Conservation (phyloP, 2,113 vertebrate genomes). For the Conger conger region DNA sequence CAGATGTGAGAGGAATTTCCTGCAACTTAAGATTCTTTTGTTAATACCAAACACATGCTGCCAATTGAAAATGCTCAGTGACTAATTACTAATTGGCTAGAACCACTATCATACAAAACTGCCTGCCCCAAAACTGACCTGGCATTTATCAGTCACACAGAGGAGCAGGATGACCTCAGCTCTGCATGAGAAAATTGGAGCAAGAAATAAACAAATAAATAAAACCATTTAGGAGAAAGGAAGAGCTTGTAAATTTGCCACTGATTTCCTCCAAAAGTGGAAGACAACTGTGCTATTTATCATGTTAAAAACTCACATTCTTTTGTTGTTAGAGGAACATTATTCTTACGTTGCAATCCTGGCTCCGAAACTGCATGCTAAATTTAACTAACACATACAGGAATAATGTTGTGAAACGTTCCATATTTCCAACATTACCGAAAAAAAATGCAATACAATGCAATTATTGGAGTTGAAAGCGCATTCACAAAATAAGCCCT, state of each 20-base stretch:
- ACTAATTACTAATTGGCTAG: neutral
- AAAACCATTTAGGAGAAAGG: neutral
- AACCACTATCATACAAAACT: neutral
- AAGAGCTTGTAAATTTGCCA: constrained; percentile 17
- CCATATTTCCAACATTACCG: constrained; percentile 18
- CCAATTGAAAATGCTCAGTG: neutral
- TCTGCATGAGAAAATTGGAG: neutral
- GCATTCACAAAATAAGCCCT: neutral
- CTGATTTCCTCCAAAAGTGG: constrained; percentile 9
- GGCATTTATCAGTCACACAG: neutral
- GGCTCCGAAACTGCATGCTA: constrained; percentile 15
- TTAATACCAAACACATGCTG: neutral
- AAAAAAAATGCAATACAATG: constrained; percentile 13
- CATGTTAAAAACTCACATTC: constrained; percentile 14
- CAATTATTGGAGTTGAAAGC: neutral
- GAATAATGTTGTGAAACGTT: constrained; percentile 15
- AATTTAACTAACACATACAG: constrained; percentile 18
- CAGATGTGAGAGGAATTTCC: neutral
- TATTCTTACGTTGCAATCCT: constrained; percentile 22
- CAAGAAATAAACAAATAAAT: neutral
- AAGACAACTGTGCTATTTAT: constrained; percentile 5
- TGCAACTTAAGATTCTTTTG: neutral
- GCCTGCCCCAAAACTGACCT: neutral
- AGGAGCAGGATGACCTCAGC: neutral
- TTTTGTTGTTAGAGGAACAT: constrained; percentile 14